Conservation (phyloP, 2,888 invertebrate species). For the Chrysomela aeneicollis region DNA sequence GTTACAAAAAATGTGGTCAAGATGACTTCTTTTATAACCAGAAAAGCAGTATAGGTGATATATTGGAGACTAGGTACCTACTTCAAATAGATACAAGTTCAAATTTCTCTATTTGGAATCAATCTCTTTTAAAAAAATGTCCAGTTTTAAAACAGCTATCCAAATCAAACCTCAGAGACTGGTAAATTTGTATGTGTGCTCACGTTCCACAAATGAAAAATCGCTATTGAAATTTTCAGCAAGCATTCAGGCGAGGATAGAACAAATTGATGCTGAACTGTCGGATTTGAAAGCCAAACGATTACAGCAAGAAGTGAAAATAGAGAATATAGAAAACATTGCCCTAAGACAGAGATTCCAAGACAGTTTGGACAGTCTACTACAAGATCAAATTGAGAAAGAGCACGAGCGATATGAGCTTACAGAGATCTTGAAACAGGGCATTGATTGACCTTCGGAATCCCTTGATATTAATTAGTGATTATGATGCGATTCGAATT, state of each 20-base stretch:
- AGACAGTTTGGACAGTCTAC: constrained; percentile 79
- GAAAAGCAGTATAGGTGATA: too few relatives aligned
- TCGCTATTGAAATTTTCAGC: constrained; percentile 40
- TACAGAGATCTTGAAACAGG: constrained; percentile 55
- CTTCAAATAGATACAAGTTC: too few relatives aligned
- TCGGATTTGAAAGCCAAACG: constrained; percentile 77
- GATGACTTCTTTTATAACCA: too few relatives aligned
- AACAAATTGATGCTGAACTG: constrained; percentile 76
- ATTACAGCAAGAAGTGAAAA: constrained; percentile 82
- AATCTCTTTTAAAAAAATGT: too few relatives aligned
- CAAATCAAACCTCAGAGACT: too few relatives aligned
- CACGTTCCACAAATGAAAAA: constrained; percentile 4
- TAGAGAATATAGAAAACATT: constrained; percentile 84
- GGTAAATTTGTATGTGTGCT: too few relatives aligned
- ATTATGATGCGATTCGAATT: background rate
- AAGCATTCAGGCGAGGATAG: constrained; percentile 67
- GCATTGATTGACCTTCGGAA: constrained; percentile 35
- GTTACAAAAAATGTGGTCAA: too few relatives aligned
- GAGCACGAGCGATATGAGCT: constrained; percentile 69
- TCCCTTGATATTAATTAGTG: background rate
- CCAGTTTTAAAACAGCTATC: too few relatives aligned
- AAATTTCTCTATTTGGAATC: too few relatives aligned
- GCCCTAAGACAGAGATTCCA: constrained; percentile 80
- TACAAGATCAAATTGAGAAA: constrained; percentile 81
- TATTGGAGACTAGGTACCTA: too few relatives aligned